Percentiles rank a stretch among this genome's conserved stretches.
phyloP scores from a whole-genome alignment of 2,113 vertebrate species.

The Tragelaphus buxtoni region DNA sequence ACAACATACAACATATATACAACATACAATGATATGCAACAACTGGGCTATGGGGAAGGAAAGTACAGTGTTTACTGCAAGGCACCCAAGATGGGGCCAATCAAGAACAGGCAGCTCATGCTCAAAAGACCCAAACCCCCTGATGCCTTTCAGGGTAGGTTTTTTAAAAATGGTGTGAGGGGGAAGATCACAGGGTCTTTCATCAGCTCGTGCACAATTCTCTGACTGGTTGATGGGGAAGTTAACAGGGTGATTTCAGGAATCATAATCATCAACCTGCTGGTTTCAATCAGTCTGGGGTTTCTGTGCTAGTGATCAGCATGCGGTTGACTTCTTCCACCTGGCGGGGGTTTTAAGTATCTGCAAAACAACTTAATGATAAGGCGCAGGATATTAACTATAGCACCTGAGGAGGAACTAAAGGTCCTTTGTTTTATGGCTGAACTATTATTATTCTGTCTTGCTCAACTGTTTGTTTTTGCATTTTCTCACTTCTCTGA shows the following conservation, averaged over 20 bases:
- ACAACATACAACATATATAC: not conserved
- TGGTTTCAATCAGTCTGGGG: not conserved
- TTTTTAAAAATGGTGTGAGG: not conserved
- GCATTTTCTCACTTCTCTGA: not conserved
- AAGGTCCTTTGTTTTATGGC: not conserved
- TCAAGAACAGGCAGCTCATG: not conserved
- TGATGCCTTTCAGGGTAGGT: not conserved
- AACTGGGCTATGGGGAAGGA: not conserved
- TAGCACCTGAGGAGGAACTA: not conserved
- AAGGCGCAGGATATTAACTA: not conserved
- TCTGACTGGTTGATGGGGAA: not conserved
- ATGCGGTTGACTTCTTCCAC: not conserved
- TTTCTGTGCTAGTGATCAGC: not conserved
- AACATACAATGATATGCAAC: not conserved
- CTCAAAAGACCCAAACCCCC: not conserved
- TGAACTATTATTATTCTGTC: not conserved
- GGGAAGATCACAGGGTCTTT: not conserved
- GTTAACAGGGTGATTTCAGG: not conserved
- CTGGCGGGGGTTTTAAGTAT: not conserved
- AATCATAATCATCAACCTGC: not conserved
- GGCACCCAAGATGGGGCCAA: not conserved
- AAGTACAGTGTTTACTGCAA: not conserved
- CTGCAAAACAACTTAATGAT: not conserved
- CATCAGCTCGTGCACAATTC: not conserved
- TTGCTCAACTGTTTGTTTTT: not conserved